Evolutionary conservation across 2,113 vertebrate genomes (phyloP).

Genomic region (Coryphaenoides rupestris): DNA sequence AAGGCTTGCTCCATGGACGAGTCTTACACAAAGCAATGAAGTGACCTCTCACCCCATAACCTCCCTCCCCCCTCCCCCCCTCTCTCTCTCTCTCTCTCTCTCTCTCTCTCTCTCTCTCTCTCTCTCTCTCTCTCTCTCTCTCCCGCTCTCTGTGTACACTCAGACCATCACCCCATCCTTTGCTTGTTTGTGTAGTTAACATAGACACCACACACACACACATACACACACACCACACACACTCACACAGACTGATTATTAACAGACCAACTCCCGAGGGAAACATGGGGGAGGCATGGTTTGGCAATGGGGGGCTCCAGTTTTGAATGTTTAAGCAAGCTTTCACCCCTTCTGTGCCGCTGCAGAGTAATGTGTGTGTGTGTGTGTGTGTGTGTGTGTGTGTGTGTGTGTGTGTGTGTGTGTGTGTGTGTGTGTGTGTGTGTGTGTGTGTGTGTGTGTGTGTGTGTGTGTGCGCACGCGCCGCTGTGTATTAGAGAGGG

Average conservation of each 20-base stretch:
- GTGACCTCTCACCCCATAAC: constrained; percentile 45
- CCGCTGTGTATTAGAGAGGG: too few relatives aligned
- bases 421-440: background rate
- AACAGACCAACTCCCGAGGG: constrained; percentile 29
- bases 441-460: constrained; percentile 13
- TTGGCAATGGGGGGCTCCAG: constrained; percentile 19
- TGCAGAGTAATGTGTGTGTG: background rate
- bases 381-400: constrained; percentile 14
- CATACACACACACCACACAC: background rate
- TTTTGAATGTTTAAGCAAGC: background rate
- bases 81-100: constrained; percentile 18
- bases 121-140: background rate
- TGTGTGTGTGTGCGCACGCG: constrained; percentile 15
- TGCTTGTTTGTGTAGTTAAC: background rate
- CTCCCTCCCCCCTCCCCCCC: constrained; percentile 30
- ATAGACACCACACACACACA: too few relatives aligned
- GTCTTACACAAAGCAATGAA: constrained; percentile 14
- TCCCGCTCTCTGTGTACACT: too few relatives aligned
- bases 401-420: background rate
- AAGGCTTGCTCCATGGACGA: constrained; percentile 11
- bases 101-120: constrained; percentile 28
- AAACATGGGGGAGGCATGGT: constrained; percentile 36
- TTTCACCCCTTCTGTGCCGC: background rate
- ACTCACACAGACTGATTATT: constrained; percentile 47
- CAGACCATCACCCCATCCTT: background rate